Evolutionary conservation across 2,797 vertebrate genomes (phyloP).

Genomic region (Emys orbicularis): DNA sequence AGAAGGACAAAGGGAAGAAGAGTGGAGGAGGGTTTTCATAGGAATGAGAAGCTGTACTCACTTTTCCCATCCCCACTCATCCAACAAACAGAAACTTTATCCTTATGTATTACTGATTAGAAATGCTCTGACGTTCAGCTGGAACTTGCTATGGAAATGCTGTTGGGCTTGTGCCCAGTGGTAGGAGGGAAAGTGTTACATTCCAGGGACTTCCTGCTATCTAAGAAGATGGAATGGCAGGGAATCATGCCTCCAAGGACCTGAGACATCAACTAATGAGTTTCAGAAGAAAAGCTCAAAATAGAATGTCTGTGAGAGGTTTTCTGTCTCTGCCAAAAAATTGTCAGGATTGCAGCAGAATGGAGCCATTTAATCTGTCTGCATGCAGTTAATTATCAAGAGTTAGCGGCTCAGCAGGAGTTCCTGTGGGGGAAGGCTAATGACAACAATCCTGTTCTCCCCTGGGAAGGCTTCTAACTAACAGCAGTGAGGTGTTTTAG

Average conservation of each 20-base stretch:
- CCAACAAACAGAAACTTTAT: neutral
- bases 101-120: no score
- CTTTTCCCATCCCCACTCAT: neutral
- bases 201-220: neutral
- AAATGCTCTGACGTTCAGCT: neutral
- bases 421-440: neutral
- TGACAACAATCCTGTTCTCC: neutral
- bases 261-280: neutral
- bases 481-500: neutral
- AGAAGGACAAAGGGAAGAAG: neutral
- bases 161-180: neutral
- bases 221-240: neutral
- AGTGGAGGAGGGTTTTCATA: neutral
- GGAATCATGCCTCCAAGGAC: neutral
- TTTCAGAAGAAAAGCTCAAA: neutral
- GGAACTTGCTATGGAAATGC: neutral
- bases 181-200: neutral
- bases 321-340: neutral
- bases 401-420: neutral
- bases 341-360: neutral
- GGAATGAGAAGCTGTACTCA: neutral
- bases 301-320: neutral
- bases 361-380: neutral
- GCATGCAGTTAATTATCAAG: constrained; percentile 12
- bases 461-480: neutral